Evolutionary conservation across 1,140 invertebrate genomes (phyloP).

Genomic region (Battus philenor): DNA sequence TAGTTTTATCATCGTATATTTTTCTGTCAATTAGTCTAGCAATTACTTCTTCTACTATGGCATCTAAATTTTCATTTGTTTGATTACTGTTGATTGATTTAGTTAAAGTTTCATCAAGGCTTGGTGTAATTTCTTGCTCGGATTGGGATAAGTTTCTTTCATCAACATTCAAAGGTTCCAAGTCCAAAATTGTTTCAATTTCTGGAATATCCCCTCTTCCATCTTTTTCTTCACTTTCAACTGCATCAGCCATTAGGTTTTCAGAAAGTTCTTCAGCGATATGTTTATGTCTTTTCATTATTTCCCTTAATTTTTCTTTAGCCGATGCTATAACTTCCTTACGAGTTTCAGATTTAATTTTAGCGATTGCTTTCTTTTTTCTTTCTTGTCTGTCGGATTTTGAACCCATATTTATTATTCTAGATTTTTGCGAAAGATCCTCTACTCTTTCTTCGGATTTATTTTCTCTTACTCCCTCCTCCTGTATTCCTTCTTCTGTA

Average conservation of each 20-base stretch:
- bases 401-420: conserved; percentile 47
- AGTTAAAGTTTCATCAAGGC: conserved; percentile 15
- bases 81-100: conserved; percentile 22
- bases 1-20: conserved; percentile 65
- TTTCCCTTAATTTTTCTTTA: conserved; percentile 72
- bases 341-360: conserved; percentile 66
- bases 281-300: conserved; percentile 71
- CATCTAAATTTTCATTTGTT: conserved; percentile 59
- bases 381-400: conserved; percentile 45
- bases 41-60: conserved; percentile 73
- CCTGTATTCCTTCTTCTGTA: conserved; percentile 14
- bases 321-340: conserved; percentile 67
- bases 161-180: conserved; percentile 28
- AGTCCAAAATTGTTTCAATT: conserved; percentile 21
- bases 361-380: conserved; percentile 58
- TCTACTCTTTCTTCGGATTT: conserved; percentile 21
- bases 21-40: conserved; percentile 65
- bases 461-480: conserved; percentile 19
- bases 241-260: conserved; percentile 34
- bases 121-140: conserved; percentile 12
- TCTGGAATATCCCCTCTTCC: conserved; percentile 56
- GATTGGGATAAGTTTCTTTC: conserved; percentile 14
- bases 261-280: conserved; percentile 56
- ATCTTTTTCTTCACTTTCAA: conserved; percentile 28
- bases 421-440: conserved; percentile 26